Base-by-base conservation (phyloP, 2,888 invertebrate species). In the Stegana nigrithorax region DNA sequence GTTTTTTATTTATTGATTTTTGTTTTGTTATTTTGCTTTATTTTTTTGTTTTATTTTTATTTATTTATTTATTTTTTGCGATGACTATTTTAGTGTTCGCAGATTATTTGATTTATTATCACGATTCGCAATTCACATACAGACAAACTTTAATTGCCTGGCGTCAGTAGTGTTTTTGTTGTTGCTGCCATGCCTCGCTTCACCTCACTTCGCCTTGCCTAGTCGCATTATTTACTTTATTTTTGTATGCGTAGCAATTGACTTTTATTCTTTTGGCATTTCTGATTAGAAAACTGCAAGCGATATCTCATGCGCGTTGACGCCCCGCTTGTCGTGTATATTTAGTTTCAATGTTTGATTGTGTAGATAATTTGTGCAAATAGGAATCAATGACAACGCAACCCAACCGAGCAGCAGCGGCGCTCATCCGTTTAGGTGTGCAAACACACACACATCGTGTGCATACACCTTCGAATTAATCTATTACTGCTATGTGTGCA, bases 61-160 rank as follows among this genome's bases (percentile, higher is more conserved):
- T 29, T 29, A 8, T n/a, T 53, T 29, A 12, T 53, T 53, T 27
- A 12, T 27, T 19, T 17, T 27, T 8, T 45, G 4, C 19, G 19
- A 45, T 25, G 21, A 3, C n/a, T 8, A 25, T 47, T 47, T 47
- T 10, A 47, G n/a, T 47, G 25, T 12, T 23, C 10, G 7, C 25
- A 36, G 1, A n/a, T 12, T n/a, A 23, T 7, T 47, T 23, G 47
- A 23, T 21, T n/a, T 47, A 23, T 21, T 47, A 47, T 47, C 45
- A 3, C 23, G 8, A 12, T 7, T 12, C 5, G 7, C 8, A 17
- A 29, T 19, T 10, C 53, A 8, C 10, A 14, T 23, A 53, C 17
- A 17, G 14, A 29, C 17, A 53, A 53, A 32, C 32, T 55, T 55
- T 55, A 10, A 55, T 55, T 55, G 32, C 21, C 32, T 55, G 53